These are phyloP conservation scores for Bilobella aurantiaca DNA, from an alignment of 1,140 invertebrate genomes.

Conservation along the genomic window DNA sequence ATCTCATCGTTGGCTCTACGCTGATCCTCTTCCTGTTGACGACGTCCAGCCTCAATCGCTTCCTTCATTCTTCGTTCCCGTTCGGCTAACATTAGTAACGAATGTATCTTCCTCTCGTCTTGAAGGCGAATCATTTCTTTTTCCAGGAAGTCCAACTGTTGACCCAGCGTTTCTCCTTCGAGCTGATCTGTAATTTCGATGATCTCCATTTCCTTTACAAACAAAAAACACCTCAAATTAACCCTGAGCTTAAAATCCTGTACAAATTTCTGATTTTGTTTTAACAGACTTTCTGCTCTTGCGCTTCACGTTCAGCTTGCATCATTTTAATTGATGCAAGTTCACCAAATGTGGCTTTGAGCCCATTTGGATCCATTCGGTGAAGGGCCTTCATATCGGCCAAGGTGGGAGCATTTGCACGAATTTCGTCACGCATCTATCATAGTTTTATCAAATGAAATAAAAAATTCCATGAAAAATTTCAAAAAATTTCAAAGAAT, in stretches of 20 bases:
- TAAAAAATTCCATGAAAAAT: background rate
- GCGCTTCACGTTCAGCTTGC: conserved; percentile 1
- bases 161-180: conserved; percentile 52
- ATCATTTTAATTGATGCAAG: conserved; percentile 1
- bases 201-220: conserved; percentile 21
- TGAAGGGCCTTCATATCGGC: conserved; percentile 25
- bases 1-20: conserved; percentile 62
- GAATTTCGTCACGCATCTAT: conserved; percentile 29
- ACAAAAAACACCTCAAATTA: background rate
- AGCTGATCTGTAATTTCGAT: conserved; percentile 37
- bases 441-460: background rate
- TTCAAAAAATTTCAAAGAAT: too few relatives aligned
- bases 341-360: conserved; percentile 7
- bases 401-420: conserved; percentile 17
- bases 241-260: background rate
- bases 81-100: conserved; percentile 56
- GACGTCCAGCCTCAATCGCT: conserved; percentile 56
- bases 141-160: conserved; percentile 58
- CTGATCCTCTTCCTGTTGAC: conserved; percentile 55
- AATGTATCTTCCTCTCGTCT: conserved; percentile 60
- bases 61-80: conserved; percentile 55
- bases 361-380: conserved; percentile 25
- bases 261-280: background rate
- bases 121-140: conserved; percentile 60
- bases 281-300: conserved; percentile 1